phyloP scores from a whole-genome alignment of 2,888 invertebrate genomes.

The Bombyx huttoni region DNA sequence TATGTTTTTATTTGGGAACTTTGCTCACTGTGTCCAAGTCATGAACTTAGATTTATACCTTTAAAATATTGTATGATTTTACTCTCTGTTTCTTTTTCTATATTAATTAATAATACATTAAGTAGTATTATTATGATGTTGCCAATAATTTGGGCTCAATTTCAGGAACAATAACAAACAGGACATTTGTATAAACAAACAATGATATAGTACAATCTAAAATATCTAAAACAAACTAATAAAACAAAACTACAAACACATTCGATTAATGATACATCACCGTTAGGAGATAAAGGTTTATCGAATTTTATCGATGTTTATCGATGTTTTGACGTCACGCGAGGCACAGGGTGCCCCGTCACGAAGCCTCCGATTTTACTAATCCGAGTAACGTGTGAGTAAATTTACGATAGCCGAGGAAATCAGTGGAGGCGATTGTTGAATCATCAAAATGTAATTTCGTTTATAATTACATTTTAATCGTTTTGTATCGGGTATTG shows the following conservation, averaged over 20 bases:
- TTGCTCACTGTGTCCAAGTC: too few relatives aligned
- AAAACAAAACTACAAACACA: slow-evolving; percentile 34
- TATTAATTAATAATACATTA: too few relatives aligned
- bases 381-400: neutral
- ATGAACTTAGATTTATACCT: too few relatives aligned
- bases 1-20: too few relatives aligned
- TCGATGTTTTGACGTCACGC: slow-evolving; percentile 35
- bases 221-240: slow-evolving; percentile 15
- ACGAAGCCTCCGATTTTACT: neutral
- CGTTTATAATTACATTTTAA: neutral
- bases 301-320: slow-evolving; percentile 1
- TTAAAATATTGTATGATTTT: too few relatives aligned
- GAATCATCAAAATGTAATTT: neutral
- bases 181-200: neutral
- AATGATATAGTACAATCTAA: neutral
- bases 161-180: too few relatives aligned
- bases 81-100: too few relatives aligned
- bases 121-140: too few relatives aligned
- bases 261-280: slow-evolving; percentile 63
- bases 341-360: slow-evolving; percentile 5
- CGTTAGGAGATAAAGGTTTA: slow-evolving; percentile 38
- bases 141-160: too few relatives aligned
- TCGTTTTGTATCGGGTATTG: too few relatives aligned
- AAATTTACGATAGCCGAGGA: neutral
- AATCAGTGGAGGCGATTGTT: neutral